Conservation (phyloP, 2,113 vertebrate genomes). For the Galbula dea region DNA sequence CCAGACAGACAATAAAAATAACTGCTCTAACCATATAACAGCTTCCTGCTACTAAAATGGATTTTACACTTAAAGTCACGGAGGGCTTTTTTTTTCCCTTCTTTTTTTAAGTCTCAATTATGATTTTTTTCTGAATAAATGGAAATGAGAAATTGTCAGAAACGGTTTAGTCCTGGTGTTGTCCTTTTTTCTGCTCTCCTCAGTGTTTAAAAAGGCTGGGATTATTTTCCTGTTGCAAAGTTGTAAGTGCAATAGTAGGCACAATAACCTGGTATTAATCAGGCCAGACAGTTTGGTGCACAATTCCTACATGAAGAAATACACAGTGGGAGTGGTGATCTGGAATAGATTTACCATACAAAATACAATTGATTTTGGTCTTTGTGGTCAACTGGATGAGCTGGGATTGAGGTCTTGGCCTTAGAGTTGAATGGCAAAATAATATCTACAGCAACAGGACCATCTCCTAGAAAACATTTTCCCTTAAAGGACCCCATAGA, state of each 20-base stretch:
- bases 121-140: conserved; percentile 48
- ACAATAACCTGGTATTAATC: background rate
- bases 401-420: background rate
- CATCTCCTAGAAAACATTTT: background rate
- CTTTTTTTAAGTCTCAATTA: conserved; percentile 61
- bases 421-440: background rate
- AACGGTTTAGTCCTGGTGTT: background rate
- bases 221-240: background rate
- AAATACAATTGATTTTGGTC: background rate
- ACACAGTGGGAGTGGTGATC: background rate
- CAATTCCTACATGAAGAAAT: background rate
- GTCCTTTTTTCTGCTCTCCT: background rate
- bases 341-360: background rate
- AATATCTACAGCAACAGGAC: background rate
- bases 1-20: conserved; percentile 87
- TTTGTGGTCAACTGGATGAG: background rate
- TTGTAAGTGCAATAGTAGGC: background rate
- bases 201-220: background rate
- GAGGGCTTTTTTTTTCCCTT: conserved; percentile 65
- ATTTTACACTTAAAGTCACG: conserved; percentile 80
- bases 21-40: conserved; percentile 77
- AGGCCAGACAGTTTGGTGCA: background rate
- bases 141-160: conserved; percentile 52
- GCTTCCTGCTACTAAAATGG: conserved; percentile 79
- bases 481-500: background rate